Evolutionary conservation across 2,113 vertebrate genomes (phyloP).

Genomic region (Lagopus leucura): DNA sequence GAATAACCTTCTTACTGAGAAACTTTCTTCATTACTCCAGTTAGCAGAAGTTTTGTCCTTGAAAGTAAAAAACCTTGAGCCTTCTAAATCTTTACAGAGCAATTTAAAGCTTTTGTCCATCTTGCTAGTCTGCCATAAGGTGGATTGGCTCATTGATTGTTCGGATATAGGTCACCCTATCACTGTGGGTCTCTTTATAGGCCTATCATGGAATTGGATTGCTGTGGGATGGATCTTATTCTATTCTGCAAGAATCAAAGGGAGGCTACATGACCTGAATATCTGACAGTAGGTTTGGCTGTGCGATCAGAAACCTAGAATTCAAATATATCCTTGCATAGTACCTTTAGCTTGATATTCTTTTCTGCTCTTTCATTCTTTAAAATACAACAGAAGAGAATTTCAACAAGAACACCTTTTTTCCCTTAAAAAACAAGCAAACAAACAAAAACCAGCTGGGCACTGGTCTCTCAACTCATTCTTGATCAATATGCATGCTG

Average conservation of each 20-base stretch:
- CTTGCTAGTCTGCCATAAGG: not conserved
- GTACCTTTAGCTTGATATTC: not conserved
- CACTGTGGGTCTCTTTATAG: not conserved
- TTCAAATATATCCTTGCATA: not conserved
- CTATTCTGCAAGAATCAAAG: not conserved
- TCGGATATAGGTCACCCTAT: conserved; percentile 4
- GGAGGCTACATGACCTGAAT: not conserved
- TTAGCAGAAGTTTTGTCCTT: not conserved
- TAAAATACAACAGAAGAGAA: not conserved
- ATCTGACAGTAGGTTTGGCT: not conserved
- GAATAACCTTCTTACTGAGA: not conserved
- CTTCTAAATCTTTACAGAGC: not conserved
- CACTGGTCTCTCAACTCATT: not conserved
- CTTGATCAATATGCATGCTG: not conserved
- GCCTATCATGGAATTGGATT: not conserved
- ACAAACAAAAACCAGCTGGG: not conserved
- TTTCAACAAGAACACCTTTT: not conserved
- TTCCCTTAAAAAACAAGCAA: not conserved
- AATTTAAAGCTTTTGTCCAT: conserved; percentile 23
- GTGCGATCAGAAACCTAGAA: not conserved
- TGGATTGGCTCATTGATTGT: not conserved
- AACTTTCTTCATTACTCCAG: not conserved
- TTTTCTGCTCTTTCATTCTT: not conserved
- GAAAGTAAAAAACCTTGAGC: not conserved
- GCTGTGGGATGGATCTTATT: not conserved